Base-by-base conservation (phyloP, 2,797 vertebrate species). In the Malurus splendens region DNA sequence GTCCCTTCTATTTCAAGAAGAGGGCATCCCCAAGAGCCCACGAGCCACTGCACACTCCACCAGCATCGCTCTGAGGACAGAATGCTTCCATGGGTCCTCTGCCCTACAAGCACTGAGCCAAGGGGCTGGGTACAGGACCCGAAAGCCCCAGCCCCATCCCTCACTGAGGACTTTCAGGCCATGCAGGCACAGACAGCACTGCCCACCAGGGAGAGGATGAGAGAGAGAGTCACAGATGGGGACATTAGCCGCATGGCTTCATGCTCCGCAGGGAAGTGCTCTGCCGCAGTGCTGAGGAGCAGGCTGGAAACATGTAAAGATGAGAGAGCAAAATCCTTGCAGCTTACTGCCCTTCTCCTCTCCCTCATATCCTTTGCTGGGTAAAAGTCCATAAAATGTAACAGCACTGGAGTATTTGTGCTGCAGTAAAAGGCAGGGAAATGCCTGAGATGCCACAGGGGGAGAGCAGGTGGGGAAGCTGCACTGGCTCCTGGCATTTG, bases 221-320 rank as follows among this genome's bases (percentile, higher is more conserved):
- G 62, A 30, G 28, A 65, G 82, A 44, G 71, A 82, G 90, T n/a
- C 90, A 66, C 93, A 94, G 90, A 92, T 79, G 92, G 89, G 82
- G 86, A 91, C 56, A 62, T 92, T 67, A 86, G 52, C 75, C 8
- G 24, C 83, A 64, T 57, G 87, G 92, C 82, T 94, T 86, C 76
- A n/a, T 41, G 72, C 90, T 80, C 89, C 1, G 19, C 85, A 70
- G 91, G 85, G 67, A 89, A 73, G 72, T 2, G 56, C 74, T 91
- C 42, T 36, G 71, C 74, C 6, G 25, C 12, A 12, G 66, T 5
- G 42, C 61, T 15, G 70, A 89, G 70, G 67, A 85, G 82, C 76
- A 73, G 32, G 39, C 70, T 86, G 82, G 59, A 64, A 87, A 42
- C 55, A 20, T 0, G 3, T 3, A 27, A 45, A 77, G 79, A 12